Evolutionary conservation across 92 coral and sea anemone genomes (phyloP).

Genomic region (Micromussa lordhowensis): DNA sequence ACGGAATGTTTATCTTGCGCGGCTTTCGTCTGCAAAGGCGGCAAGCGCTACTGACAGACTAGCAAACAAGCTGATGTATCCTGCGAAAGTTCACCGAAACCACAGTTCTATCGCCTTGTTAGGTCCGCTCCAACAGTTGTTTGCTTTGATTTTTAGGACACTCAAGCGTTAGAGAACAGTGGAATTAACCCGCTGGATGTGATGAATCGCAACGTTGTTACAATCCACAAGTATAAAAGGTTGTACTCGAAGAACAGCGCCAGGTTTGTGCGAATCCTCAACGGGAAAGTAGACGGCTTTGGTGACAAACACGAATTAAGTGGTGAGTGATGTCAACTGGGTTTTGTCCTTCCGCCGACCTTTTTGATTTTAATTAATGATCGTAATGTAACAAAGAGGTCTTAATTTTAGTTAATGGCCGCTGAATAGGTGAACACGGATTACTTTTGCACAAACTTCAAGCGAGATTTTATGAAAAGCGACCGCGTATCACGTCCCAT

Average conservation of each 20-base stretch:
- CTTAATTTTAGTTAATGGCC: background rate
- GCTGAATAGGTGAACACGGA: background rate
- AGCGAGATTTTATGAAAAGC: background rate
- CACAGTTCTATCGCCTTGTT: conserved; percentile 3
- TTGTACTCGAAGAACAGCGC: conserved; percentile 78
- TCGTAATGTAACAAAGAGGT: background rate
- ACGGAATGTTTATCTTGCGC: conserved; percentile 5
- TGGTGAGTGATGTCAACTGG: conserved; percentile 51
- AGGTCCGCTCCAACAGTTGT: background rate
- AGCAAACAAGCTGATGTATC: conserved; percentile 24
- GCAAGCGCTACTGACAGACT: conserved; percentile 2
- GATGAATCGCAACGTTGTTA: conserved; percentile 19
- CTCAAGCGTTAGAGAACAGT: conserved; percentile 45
- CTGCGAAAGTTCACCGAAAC: conserved; percentile 21
- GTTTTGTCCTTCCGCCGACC: conserved; percentile 5
- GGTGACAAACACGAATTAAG: conserved; percentile 59
- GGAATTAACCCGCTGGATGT: conserved; percentile 62
- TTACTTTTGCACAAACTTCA: background rate
- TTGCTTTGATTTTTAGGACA: conserved; percentile 13
- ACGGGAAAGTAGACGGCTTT: conserved; percentile 64
- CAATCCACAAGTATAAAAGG: conserved; percentile 21
- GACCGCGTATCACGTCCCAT: background rate
- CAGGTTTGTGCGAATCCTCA: conserved; percentile 65
- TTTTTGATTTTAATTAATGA: background rate
- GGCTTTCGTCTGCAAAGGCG: conserved; percentile 32